Base-by-base conservation (phyloP, 1,140 invertebrate species). In the Lamellibrachia luymesi region DNA sequence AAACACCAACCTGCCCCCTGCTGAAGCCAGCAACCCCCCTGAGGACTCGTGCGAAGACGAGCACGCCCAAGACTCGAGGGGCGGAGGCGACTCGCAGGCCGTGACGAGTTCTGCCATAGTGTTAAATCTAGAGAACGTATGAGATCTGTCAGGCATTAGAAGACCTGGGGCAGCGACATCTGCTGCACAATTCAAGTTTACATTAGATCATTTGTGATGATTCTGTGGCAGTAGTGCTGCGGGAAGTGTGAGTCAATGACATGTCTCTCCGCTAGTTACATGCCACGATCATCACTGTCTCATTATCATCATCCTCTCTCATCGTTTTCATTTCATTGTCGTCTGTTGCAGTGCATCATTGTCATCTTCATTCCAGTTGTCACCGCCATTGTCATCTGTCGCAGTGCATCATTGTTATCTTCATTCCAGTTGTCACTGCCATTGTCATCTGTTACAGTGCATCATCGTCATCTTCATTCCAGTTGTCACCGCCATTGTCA, bases 21-120 rank as follows among this genome's bases (percentile, higher is more conserved):
- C 91, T 27, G 49, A 91, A n/a, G 91, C 64, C 25, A 80, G 64
- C 64, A 80, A 80, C 64, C 64, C 64, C 64, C 64, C 64, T 80
- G 64, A 17, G 64, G 13, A 80, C 17, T 80, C 4, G 13, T 80
- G 64, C 25, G 2, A 22, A 80, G 64, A 80, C 13, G 64, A 22
- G 17, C 64, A 80, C 64, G 25, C 64, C 64, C 64, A 80, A 22
- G 64, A 80, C 64, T 10, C 64, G 13, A 80, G 64, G 64, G 64
- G 64, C 25, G 64, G 64, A 22, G 64, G 64, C 25, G 64, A 80
- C 13, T 80, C 64, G 13, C 64, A 80, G 64, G 64, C 64, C 13
- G 64, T 80, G 13, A 22, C 64, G 7, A 22, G 64, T 10, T 80
- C 64, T 0, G 64, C 64, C 64, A 80, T 80, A 4, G 64, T 80